phyloP scores from a whole-genome alignment of 2,888 invertebrate species.

The Acleris laterana region DNA sequence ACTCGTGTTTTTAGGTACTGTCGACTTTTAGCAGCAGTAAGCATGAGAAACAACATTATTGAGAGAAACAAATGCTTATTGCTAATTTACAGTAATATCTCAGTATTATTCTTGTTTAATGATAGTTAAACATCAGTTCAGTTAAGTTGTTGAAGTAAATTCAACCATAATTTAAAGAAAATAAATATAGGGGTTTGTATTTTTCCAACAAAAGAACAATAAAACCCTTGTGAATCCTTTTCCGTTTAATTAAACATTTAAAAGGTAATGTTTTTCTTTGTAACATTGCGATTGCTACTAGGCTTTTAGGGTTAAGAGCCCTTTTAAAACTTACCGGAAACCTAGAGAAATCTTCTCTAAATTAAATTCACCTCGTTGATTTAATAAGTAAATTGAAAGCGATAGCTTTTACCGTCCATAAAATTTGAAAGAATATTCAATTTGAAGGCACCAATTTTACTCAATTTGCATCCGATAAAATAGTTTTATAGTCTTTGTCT shows the following conservation, averaged over 20 bases:
- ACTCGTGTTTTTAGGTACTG: too few relatives aligned
- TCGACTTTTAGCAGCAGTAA: too few relatives aligned
- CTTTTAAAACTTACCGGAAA: background rate
- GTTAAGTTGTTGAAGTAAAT: background rate
- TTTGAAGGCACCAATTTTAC: too few relatives aligned
- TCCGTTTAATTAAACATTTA: conserved; percentile 18
- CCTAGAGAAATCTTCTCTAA: conserved; percentile 3
- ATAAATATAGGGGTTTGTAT: conserved; percentile 6
- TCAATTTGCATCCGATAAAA: too few relatives aligned
- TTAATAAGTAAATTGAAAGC: too few relatives aligned
- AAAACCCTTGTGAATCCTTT: conserved; percentile 34
- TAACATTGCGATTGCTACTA: background rate
- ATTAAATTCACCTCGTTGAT: background rate
- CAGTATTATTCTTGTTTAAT: background rate
- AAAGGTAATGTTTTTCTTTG: conserved; percentile 22
- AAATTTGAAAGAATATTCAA: background rate
- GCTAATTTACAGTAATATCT: too few relatives aligned
- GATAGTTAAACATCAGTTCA: too few relatives aligned
- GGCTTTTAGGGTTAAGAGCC: conserved; percentile 20
- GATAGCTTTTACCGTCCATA: too few relatives aligned
- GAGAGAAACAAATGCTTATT: too few relatives aligned
- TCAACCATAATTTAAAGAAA: background rate
- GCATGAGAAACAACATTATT: too few relatives aligned
- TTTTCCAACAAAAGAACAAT: conserved; percentile 23
- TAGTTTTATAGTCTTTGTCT: too few relatives aligned